Evolutionary conservation across 2,113 vertebrate genomes (phyloP), one percentile per base, ranked within the genome.

Genomic region (Scomber colias): DNA sequence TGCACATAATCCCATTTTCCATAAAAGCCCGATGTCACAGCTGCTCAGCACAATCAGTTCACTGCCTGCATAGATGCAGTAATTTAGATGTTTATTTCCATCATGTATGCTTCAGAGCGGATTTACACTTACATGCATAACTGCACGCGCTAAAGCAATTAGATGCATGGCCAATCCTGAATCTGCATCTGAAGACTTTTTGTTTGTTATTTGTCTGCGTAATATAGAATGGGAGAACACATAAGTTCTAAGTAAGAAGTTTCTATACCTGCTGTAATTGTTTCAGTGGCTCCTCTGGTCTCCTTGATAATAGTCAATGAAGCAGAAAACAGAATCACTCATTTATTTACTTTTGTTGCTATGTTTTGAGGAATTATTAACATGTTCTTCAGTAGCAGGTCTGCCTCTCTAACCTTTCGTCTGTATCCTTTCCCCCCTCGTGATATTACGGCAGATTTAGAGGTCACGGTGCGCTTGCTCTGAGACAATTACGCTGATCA

Each of bases 131-230:
- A 24, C 46, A 59, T 59, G 45, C 45, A 31, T 73, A 35, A 59
- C 59, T 75, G 81, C 35, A 11, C 53, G 48, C 54, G 5, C 27
- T 57, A n/a, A 65, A 35, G 62, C 48, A 56, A 49, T 77, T 64
- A 57, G 19, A 66, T 46, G 70, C 56, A 44, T 45, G 65, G 35
- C 15, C 5, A 46, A 15, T 44, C 27, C n/a, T 53, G 57, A 27
- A 17, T 48, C 40, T 31, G 3, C 2, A 0, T 10, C 35, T 21
- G 21, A 45, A 49, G 13, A n/a, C 24, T 67, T 62, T 66, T 63
- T 70, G 8, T 66, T 74, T 67, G 49, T 82, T 40, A 51, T 70
- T 59, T 81, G 63, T 63, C 49, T 65, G 54, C 44, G 49, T 44
- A 57, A 2, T 12, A 30, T 11, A 24, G n/a, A 11, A 3, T 67